Evolutionary conservation across 2,888 invertebrate species (phyloP), one percentile per base, ranked within the genome.

Genomic region (Tipula vernalis): DNA sequence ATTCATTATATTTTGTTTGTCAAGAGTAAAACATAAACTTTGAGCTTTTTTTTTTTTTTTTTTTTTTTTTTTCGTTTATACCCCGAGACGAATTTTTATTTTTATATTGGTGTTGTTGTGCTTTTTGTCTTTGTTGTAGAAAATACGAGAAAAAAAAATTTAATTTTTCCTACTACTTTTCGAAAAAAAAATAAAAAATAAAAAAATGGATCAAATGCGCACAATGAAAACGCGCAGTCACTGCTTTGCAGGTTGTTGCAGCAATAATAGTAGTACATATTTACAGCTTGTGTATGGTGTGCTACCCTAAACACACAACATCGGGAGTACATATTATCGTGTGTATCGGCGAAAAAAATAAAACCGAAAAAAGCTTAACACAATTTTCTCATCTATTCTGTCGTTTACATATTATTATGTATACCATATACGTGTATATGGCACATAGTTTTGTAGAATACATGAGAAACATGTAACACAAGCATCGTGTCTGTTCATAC

Each of bases 181-280:
- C 0, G 5, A 1, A 71, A 18, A 71, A 12, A 0, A 28, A 28
- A n/a, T n/a, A n/a, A n/a, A n/a, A n/a, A n/a, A n/a, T n/a, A 18
- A 71, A 51, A 51, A 71, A 28, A 28, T 28, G 71, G 41, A 84
- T 84, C 84, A 36, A 84, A 85, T 85, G 85, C 85, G 85, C 85
- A 85, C 85, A 85, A 42, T 85, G 71, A 18, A 85, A 85, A 85
- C 85, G 85, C 85, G 85, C 85, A 85, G 15, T 85, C 85, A 85
- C 85, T 85, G 85, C 85, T 85, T 85, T 85, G 85, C 85, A 85
- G 85, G 42, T 85, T 85, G 85, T 85, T 85, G 84, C 84, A 84
- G 84, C 84, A 39, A 84, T 84, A 84, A 36, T 84, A 41, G 84
- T 71, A 28, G 28, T 18, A 28, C 28, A 28, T 71, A 28, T 71